Evolutionary conservation across 92 coral and sea anemone genomes (phyloP).

Genomic region (Palythoa caribaeorum): DNA sequence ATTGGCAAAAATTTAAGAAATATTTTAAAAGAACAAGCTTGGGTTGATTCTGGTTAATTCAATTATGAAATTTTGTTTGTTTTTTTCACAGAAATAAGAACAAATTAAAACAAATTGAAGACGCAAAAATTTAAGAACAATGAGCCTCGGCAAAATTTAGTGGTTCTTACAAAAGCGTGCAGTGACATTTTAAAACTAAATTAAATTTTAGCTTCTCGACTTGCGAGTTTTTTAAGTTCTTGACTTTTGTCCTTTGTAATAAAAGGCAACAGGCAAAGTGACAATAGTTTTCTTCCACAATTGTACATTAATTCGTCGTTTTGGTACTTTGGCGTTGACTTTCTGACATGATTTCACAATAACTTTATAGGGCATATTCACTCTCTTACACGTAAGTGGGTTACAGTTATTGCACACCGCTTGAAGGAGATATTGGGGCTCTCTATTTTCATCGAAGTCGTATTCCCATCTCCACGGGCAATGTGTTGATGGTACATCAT

Average conservation of each 20-base stretch:
- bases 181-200: neutral
- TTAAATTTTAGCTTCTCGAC: neutral
- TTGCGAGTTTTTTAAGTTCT: neutral
- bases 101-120: no score
- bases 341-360: constrained; percentile 33
- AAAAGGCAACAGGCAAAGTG: constrained; percentile 24
- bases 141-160: no score
- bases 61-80: no score
- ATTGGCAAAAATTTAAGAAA: no score
- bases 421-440: constrained; percentile 26
- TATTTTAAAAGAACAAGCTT: no score
- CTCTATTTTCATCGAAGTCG: constrained; percentile 37
- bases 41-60: no score
- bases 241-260: constrained; percentile 11
- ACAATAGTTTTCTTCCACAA: constrained; percentile 33
- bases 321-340: neutral
- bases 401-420: constrained; percentile 38
- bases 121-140: no score
- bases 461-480: constrained; percentile 54
- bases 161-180: no score
- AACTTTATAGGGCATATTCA: constrained; percentile 9
- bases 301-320: neutral
- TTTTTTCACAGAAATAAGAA: no score
- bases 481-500: constrained; percentile 31
- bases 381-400: neutral